A percentile compares a stretch with the other conserved stretches of the same genome.
Conservation (phyloP, 30 jellyfish, hydroid and myxozoan species). For the Hydractinia symbiolongicarpus region DNA sequence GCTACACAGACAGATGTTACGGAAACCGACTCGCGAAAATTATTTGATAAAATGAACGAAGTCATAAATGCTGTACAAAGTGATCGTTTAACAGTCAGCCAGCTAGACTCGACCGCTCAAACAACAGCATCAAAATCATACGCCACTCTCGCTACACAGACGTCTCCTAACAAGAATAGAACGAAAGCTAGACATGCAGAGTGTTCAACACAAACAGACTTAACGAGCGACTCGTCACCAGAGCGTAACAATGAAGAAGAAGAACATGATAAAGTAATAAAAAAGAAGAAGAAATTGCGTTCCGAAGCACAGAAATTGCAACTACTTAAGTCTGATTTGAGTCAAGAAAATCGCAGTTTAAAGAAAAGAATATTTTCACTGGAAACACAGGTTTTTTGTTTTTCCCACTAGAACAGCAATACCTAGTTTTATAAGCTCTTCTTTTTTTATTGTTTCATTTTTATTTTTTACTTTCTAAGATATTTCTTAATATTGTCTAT, state of each 20-base stretch:
- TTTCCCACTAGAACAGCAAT: background rate
- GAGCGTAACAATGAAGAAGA: background rate
- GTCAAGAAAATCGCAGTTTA: constrained; percentile 29
- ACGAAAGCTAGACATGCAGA: background rate
- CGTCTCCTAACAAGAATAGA: background rate
- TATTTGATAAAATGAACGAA: constrained; percentile 19
- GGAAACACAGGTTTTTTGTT: constrained; percentile 17
- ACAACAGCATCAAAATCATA: background rate
- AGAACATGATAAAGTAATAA: background rate
- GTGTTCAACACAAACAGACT: constrained; percentile 13
- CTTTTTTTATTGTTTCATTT: background rate
- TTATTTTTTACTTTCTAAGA: too few relatives aligned
- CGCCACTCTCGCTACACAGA: constrained; percentile 6
- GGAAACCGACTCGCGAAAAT: background rate
- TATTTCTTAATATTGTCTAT: too few relatives aligned
- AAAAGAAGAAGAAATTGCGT: constrained; percentile 22
- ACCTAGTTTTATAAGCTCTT: background rate
- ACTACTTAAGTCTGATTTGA: background rate
- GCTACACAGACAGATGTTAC: background rate
- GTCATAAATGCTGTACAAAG: constrained; percentile 23
- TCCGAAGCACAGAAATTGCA: constrained; percentile 4
- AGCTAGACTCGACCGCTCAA: background rate
- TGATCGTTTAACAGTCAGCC: constrained; percentile 12
- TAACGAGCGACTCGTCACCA: background rate
- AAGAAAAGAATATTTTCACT: constrained; percentile 29